Evolutionary conservation across 2,113 vertebrate species (phyloP).

Genomic region (Dolichallabes microphthalmus): DNA sequence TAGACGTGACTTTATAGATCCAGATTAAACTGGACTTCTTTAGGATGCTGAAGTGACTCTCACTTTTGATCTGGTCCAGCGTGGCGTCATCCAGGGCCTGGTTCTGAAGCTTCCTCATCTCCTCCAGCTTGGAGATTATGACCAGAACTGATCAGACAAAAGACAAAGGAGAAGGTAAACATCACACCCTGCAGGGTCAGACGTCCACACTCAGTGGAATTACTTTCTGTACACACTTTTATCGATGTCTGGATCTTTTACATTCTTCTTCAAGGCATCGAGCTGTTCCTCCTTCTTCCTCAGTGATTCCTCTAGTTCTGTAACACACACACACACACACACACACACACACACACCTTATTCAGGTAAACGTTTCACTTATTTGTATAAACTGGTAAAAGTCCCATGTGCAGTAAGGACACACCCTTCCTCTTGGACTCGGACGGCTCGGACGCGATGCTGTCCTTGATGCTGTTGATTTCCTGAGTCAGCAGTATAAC

Average conservation of each 20-base stretch:
- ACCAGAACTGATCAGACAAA: constrained; percentile 15
- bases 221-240: background rate
- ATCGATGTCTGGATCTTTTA: background rate
- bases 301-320: background rate
- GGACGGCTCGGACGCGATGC: background rate
- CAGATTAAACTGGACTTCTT: background rate
- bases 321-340: background rate
- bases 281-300: background rate
- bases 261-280: background rate
- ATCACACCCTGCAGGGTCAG: background rate
- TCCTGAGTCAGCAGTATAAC: background rate
- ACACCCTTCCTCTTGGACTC: background rate
- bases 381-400: background rate
- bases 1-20: background rate
- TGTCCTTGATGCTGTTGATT: background rate
- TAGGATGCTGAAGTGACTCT: background rate
- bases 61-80: constrained; percentile 5
- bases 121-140: constrained; percentile 6
- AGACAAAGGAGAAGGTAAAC: background rate
- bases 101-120: constrained; percentile 6
- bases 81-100: background rate
- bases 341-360: background rate
- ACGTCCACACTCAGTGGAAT: background rate
- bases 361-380: background rate
- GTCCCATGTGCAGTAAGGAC: background rate